Conservation (phyloP, 2,888 invertebrate species). For the Galeruca laticollis region DNA sequence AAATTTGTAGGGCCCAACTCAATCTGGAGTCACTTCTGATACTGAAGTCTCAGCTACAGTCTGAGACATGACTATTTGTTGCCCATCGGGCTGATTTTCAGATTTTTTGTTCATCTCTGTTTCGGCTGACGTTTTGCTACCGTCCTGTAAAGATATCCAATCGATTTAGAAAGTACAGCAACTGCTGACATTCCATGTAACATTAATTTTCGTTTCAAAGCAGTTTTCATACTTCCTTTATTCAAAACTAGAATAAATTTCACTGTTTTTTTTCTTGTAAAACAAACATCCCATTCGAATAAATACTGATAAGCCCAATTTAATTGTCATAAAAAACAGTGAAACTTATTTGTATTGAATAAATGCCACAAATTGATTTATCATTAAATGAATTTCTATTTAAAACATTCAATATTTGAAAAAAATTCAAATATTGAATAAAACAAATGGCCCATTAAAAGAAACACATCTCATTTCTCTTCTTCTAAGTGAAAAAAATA, state of each 20-base stretch:
- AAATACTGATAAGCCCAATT: no score
- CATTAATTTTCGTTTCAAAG: constrained; percentile 33
- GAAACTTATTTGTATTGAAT: constrained; percentile 34
- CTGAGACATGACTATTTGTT: constrained; percentile 54
- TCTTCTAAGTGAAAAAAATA: not conserved
- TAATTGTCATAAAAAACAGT: constrained; percentile 14
- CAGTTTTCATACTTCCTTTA: constrained; percentile 39
- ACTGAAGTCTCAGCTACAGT: constrained; percentile 54
- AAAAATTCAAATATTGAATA: constrained; percentile 22
- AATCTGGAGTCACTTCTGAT: constrained; percentile 58
- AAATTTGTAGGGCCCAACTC: constrained; percentile 38
- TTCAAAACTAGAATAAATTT: constrained; percentile 33
- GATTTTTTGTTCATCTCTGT: constrained; percentile 64
- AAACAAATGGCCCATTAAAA: constrained; percentile 4
- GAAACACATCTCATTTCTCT: constrained; percentile 15
- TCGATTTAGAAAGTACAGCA: constrained; percentile 53
- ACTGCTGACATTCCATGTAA: constrained; percentile 40
- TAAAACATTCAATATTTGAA: constrained; percentile 24
- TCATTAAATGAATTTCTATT: not conserved
- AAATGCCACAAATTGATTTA: constrained; percentile 12
- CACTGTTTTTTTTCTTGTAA: constrained; percentile 23
- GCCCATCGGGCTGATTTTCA: constrained; percentile 55
- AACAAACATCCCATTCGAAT: not conserved
- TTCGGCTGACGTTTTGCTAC: constrained; percentile 67
- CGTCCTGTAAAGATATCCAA: constrained; percentile 68